phyloP scores from a whole-genome alignment of 2,797 vertebrate species.

The Chromobotia macracanthus region DNA sequence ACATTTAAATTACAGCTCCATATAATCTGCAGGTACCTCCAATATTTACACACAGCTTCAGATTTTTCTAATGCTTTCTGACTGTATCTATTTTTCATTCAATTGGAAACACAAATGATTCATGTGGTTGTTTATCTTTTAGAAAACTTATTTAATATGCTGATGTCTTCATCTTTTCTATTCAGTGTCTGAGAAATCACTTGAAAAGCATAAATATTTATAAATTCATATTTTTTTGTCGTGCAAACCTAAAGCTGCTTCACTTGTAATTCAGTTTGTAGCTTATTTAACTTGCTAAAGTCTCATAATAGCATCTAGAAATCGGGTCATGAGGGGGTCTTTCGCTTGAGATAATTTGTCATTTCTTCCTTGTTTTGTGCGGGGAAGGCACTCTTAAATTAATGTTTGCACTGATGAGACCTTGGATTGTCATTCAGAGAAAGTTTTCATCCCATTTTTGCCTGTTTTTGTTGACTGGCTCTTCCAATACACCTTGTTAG shows the following conservation, averaged over 20 bases:
- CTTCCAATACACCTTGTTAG: constrained; percentile 32
- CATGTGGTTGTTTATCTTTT: constrained; percentile 5
- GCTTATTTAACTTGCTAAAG: constrained; percentile 39
- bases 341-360: not conserved
- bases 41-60: not conserved
- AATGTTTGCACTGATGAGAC: constrained; percentile 39
- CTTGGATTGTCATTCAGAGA: constrained; percentile 40
- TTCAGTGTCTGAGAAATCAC: constrained; percentile 15
- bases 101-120: not conserved
- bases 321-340: constrained; percentile 20
- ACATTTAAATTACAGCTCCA: not conserved
- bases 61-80: not conserved
- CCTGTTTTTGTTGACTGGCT: not conserved
- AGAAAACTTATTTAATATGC: constrained; percentile 19
- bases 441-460: constrained; percentile 26
- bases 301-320: constrained; percentile 27
- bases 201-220: constrained; percentile 29
- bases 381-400: constrained; percentile 21
- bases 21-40: not conserved
- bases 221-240: constrained; percentile 20
- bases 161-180: constrained; percentile 13
- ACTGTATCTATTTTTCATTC: not conserved
- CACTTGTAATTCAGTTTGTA: constrained; percentile 37
- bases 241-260: not conserved
- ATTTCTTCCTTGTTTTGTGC: constrained; percentile 4